Evolutionary conservation across 1,140 invertebrate genomes (phyloP).

Genomic region (Pomacea maculata): DNA sequence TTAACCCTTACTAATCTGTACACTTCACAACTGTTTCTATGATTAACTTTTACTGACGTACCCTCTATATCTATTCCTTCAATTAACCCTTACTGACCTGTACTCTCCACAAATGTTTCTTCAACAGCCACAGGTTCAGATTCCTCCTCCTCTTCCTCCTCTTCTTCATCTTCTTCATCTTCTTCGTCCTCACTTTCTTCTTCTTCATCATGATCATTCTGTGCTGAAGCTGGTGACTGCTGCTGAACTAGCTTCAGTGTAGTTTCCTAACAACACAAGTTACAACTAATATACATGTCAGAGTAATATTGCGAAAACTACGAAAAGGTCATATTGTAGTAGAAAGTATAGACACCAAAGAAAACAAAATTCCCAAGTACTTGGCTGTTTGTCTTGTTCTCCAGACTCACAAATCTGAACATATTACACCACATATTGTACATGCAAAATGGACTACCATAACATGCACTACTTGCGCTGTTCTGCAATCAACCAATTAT

Average conservation of each 20-base stretch:
- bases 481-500: not conserved
- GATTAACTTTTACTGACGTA: no score
- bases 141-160: conserved; percentile 37
- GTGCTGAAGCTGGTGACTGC: conserved; percentile 11
- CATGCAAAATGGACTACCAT: not conserved
- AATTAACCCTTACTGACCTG: not conserved
- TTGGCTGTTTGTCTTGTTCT: no score
- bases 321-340: not conserved
- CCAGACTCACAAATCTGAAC: no score
- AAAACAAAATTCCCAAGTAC: no score
- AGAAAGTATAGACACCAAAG: no score
- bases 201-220: conserved; percentile 35
- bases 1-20: no score
- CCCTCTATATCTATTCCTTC: no score
- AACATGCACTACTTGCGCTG: not conserved
- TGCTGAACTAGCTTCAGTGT: conserved; percentile 41
- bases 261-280: conserved; percentile 29
- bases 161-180: conserved; percentile 38
- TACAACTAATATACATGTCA: not conserved
- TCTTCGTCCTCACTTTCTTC: conserved; percentile 39
- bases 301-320: not conserved
- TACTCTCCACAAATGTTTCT: conserved; percentile 12
- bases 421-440: no score
- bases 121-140: conserved; percentile 11
- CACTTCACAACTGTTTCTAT: no score